A percentile compares a stretch with the other conserved stretches of the same genome.
These are phyloP conservation scores for Burhinus oedicnemus DNA, from an alignment of 2,113 vertebrate genomes.

Conservation along the genomic window DNA sequence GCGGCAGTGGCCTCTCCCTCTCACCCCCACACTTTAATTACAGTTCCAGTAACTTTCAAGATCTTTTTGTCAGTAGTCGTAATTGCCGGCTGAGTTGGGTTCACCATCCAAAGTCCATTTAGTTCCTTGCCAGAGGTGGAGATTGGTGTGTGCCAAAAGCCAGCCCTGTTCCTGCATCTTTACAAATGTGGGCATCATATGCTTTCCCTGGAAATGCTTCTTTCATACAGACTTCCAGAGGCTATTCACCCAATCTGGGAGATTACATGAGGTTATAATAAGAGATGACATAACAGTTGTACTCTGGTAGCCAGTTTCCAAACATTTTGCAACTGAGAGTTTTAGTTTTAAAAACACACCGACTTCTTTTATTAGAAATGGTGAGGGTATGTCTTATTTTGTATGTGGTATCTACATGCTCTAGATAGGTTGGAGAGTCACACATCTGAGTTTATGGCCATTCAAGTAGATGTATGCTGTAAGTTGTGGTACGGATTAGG, in stretches of 20 bases:
- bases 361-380: not conserved
- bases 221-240: not conserved
- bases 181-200: not conserved
- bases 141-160: not conserved
- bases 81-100: not conserved
- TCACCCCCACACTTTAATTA: not conserved
- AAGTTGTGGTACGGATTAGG: not conserved
- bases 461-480: not conserved
- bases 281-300: not conserved
- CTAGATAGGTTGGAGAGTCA: not conserved
- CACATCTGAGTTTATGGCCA: not conserved
- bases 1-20: not conserved
- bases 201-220: not conserved
- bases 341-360: not conserved
- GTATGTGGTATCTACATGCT: not conserved
- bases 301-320: not conserved
- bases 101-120: not conserved
- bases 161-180: not conserved
- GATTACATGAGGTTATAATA: not conserved
- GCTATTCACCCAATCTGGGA: not conserved
- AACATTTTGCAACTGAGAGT: not conserved
- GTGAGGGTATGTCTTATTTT: not conserved
- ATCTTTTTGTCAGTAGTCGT: not conserved
- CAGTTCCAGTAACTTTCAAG: not conserved
- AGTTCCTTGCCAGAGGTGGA: not conserved